Conservation (phyloP, 2,888 invertebrate genomes). For the Ectemnius cavifrons region DNA sequence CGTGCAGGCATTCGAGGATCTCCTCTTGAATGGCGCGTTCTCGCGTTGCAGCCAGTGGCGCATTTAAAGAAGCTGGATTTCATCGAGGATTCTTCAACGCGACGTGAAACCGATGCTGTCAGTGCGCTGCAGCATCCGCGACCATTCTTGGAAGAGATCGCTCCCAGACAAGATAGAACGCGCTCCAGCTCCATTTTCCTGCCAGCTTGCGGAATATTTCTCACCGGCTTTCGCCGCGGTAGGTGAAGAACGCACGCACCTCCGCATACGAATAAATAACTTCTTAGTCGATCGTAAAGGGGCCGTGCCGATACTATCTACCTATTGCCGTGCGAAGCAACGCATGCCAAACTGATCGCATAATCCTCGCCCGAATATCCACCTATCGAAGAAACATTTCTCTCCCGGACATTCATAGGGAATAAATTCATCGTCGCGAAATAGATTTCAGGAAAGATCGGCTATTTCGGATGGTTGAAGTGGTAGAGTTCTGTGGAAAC, state of each 20-base stretch:
- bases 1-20: no score
- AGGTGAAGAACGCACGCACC: slow-evolving; percentile 19
- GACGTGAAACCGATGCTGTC: no score
- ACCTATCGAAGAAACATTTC: slow-evolving; percentile 13
- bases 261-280: slow-evolving; percentile 39
- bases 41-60: no score
- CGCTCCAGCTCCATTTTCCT: slow-evolving; percentile 9
- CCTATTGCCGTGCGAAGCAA: slow-evolving; percentile 19
- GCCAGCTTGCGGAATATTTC: slow-evolving; percentile 21
- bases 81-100: no score
- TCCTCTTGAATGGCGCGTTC: no score
- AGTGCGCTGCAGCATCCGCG: background rate
- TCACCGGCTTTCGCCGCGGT: slow-evolving; percentile 21
- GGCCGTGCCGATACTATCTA: slow-evolving; percentile 25
- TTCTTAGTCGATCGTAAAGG: slow-evolving; percentile 54
- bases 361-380: background rate
- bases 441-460: no score
- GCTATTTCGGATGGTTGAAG: no score
- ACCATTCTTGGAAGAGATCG: background rate
- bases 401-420: no score
- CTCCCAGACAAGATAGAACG: background rate
- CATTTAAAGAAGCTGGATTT: no score
- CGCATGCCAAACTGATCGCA: slow-evolving; percentile 24
- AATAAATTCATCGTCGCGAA: no score
- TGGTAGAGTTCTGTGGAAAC: no score